Conservation (phyloP, 2,888 invertebrate genomes). For the Papilio protenor region DNA sequence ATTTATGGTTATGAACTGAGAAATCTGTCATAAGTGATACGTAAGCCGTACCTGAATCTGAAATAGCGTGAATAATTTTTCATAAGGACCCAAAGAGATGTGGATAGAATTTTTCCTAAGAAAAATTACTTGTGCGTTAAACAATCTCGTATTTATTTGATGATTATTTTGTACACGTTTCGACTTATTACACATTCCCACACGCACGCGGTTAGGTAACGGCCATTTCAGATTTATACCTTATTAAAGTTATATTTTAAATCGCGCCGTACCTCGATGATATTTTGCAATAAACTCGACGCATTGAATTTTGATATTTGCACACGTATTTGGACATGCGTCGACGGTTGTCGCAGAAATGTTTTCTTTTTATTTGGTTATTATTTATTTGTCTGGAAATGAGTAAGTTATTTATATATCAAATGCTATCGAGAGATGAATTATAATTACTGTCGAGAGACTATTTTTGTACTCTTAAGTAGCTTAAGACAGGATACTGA, state of each 20-base stretch:
- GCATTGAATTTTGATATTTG: conserved; percentile 45
- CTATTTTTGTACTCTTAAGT: background rate
- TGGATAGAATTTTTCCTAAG: conserved; percentile 42
- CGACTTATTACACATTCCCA: conserved; percentile 24
- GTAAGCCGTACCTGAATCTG: conserved; percentile 75
- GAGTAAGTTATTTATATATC: conserved; percentile 20
- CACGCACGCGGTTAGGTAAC: conserved; percentile 40
- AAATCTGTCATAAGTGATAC: conserved; percentile 82
- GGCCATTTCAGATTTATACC: conserved; percentile 43
- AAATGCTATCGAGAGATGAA: background rate
- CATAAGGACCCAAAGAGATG: conserved; percentile 58
- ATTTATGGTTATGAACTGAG: conserved; percentile 83
- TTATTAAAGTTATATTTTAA: conserved; percentile 46
- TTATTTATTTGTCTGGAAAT: conserved; percentile 30
- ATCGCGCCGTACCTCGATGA: conserved; percentile 43
- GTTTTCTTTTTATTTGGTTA: conserved; percentile 42
- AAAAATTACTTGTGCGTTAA: conserved; percentile 33
- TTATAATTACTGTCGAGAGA: background rate
- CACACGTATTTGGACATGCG: conserved; percentile 45
- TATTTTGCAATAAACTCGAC: conserved; percentile 46
- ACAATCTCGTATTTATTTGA: background rate
- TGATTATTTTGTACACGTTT: conserved; percentile 22
- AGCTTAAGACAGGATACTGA: background rate
- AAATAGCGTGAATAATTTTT: conserved; percentile 82
- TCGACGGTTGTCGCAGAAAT: conserved; percentile 45